phyloP scores from a whole-genome alignment of 2,888 invertebrate species.

The Pecten maximus region DNA sequence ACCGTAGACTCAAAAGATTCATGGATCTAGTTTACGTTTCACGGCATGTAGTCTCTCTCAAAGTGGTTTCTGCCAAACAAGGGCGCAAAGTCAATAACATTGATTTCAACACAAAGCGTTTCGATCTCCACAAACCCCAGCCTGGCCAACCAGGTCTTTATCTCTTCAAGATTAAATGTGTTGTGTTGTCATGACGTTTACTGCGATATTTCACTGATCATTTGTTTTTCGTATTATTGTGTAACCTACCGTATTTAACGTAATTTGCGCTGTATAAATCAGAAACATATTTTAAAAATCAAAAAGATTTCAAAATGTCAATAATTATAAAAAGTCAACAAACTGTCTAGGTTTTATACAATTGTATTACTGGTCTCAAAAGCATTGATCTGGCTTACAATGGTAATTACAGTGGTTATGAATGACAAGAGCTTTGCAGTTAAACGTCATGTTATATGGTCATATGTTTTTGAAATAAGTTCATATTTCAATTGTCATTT shows the following conservation, averaged over 20 bases:
- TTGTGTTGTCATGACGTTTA: constrained; percentile 23
- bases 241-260: not conserved
- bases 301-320: no score
- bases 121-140: constrained; percentile 10
- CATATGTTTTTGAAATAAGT: no score
- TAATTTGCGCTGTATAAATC: not conserved
- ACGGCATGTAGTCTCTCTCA: constrained; percentile 14
- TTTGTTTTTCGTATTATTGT: not conserved
- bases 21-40: not conserved
- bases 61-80: constrained; percentile 30
- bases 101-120: constrained; percentile 2
- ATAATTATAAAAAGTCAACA: no score
- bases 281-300: not conserved
- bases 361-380: no score
- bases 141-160: not conserved
- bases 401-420: no score
- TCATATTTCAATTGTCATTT: no score
- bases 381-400: no score
- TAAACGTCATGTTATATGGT: no score
- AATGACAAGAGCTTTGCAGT: no score
- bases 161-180: not conserved
- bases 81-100: constrained; percentile 26
- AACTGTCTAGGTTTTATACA: no score
- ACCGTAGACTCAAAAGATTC: not conserved
- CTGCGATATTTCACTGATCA: not conserved